A percentile compares a stretch with the other conserved stretches of the same genome.
These are phyloP conservation scores for Bellardia pandia DNA, from an alignment of 2,888 invertebrate genomes.

Conservation along the genomic window DNA sequence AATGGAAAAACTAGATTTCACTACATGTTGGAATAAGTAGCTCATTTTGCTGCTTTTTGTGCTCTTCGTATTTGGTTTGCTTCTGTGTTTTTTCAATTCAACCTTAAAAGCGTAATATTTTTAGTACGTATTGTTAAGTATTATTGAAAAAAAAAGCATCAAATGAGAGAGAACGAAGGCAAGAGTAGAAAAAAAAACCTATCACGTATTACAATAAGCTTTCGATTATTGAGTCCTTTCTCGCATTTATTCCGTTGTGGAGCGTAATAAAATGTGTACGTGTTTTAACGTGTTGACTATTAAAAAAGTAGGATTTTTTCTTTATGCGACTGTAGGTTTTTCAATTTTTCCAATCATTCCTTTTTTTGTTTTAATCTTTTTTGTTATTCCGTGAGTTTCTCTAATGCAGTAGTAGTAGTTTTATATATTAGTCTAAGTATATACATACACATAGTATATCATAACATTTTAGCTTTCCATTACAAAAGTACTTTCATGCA, in stretches of 20 bases:
- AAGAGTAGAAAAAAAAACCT: slow-evolving; percentile 64
- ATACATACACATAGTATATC: neutral
- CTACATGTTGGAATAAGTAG: slow-evolving; percentile 52
- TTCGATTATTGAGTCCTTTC: slow-evolving; percentile 75
- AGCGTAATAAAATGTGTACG: slow-evolving; percentile 68
- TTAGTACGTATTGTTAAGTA: slow-evolving; percentile 18
- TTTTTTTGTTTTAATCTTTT: slow-evolving; percentile 1
- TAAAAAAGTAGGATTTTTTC: slow-evolving; percentile 63
- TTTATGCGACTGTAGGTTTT: slow-evolving; percentile 25
- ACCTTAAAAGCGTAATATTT: slow-evolving; percentile 29
- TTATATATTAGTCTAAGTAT: neutral
- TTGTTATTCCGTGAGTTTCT: neutral
- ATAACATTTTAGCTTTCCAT: slow-evolving; percentile 11
- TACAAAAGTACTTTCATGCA: slow-evolving; percentile 19
- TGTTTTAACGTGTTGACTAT: slow-evolving; percentile 70
- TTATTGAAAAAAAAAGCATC: slow-evolving; percentile 53
- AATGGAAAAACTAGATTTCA: slow-evolving; percentile 58
- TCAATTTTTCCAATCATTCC: slow-evolving; percentile 19
- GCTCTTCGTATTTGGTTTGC: neutral
- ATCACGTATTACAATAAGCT: slow-evolving; percentile 76
- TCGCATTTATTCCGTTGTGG: slow-evolving; percentile 61
- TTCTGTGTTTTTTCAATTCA: slow-evolving; percentile 35
- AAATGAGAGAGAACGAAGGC: slow-evolving; percentile 31
- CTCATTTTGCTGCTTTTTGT: slow-evolving; percentile 14
- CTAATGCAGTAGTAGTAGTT: slow-evolving; percentile 3